Evolutionary conservation across 92 coral and sea anemone genomes (phyloP).

Genomic region (Paramuricea clavata): DNA sequence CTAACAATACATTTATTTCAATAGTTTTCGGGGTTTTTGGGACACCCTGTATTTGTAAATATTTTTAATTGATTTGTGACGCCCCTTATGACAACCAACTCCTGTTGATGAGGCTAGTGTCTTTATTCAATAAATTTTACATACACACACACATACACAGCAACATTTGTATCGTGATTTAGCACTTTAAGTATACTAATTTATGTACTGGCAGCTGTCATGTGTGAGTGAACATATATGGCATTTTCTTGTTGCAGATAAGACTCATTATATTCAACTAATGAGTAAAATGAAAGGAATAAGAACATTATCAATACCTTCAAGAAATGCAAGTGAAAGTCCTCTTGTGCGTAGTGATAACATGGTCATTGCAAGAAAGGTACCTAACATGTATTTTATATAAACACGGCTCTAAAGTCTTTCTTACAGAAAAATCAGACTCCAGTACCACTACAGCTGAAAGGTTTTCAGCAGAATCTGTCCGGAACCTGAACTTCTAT

Average conservation of each 20-base stretch:
- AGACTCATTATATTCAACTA: slow-evolving; percentile 76
- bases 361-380: slow-evolving; percentile 77
- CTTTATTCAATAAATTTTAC: too few relatives aligned
- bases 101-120: too few relatives aligned
- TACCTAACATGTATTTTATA: slow-evolving; percentile 41
- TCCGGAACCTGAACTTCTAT: too few relatives aligned
- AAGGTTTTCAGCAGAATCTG: background rate
- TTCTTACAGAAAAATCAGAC: background rate
- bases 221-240: background rate
- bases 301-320: slow-evolving; percentile 84
- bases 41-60: too few relatives aligned
- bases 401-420: background rate
- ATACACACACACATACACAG: too few relatives aligned
- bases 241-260: slow-evolving; percentile 47
- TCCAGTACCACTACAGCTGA: background rate
- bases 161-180: too few relatives aligned
- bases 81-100: too few relatives aligned
- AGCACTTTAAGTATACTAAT: too few relatives aligned
- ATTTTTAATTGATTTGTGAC: too few relatives aligned
- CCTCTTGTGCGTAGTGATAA: slow-evolving; percentile 92
- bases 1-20: too few relatives aligned
- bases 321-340: slow-evolving; percentile 85
- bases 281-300: slow-evolving; percentile 84
- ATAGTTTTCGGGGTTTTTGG: too few relatives aligned
- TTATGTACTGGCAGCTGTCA: too few relatives aligned